Conservation (phyloP, 2,888 invertebrate species). For the Norana najaformis region DNA sequence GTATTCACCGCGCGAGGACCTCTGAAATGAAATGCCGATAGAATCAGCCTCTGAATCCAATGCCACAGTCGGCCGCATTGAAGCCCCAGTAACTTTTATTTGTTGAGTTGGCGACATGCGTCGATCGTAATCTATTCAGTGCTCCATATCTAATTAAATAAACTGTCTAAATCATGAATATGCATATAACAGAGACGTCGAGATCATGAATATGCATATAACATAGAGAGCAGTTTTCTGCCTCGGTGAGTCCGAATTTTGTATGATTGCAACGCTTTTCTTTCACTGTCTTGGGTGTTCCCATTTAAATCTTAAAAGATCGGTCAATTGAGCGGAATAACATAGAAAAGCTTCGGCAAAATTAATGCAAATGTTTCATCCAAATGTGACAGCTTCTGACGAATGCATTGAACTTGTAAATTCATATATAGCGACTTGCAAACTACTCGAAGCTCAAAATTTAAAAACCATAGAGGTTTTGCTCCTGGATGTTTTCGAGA, state of each 20-base stretch:
- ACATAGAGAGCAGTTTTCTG: neutral
- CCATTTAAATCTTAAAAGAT: neutral
- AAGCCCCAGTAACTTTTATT: neutral
- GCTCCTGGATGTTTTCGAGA: neutral
- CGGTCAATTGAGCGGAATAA: neutral
- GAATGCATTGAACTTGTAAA: neutral
- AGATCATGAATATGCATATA: neutral
- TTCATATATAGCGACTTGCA: neutral
- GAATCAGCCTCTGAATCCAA: neutral
- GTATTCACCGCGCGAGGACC: neutral
- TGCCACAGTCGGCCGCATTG: neutral
- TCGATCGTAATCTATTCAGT: no score
- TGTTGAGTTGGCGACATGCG: neutral
- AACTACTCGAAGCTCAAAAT: neutral
- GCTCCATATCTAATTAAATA: neutral
- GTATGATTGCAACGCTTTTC: neutral
- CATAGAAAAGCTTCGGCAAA: neutral
- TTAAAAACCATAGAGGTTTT: neutral
- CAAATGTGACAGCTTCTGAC: neutral
- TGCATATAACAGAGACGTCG: neutral
- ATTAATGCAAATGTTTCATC: neutral
- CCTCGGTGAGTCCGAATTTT: neutral
- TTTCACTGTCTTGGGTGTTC: neutral
- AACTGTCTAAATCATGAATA: neutral
- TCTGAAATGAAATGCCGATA: neutral